A percentile compares a stretch with the other conserved stretches of the same genome.
Evolutionary conservation across 2,888 invertebrate genomes (phyloP).

Genomic region (Rutpela maculata): DNA sequence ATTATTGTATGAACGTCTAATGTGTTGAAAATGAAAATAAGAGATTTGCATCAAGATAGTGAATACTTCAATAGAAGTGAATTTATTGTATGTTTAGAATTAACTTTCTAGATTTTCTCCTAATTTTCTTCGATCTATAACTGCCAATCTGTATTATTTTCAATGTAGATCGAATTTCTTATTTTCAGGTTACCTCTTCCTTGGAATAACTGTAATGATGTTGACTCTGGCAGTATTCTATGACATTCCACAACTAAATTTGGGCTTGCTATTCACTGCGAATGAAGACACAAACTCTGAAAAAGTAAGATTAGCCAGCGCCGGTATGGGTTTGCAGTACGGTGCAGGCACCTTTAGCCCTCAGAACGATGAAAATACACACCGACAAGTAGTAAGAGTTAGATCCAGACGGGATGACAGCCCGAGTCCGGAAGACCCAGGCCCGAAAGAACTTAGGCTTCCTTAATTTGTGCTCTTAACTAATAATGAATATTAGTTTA

Average conservation of each 20-base stretch:
- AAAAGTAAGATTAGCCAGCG: slow-evolving; percentile 80
- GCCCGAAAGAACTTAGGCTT: slow-evolving; percentile 70
- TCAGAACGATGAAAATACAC: slow-evolving; percentile 75
- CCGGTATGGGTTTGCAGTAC: slow-evolving; percentile 74
- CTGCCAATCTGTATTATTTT: no score
- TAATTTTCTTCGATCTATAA: no score
- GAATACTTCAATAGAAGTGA: no score
- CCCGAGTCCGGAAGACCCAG: slow-evolving; percentile 83
- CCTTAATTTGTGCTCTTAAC: slow-evolving; percentile 47
- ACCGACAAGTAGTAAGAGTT: slow-evolving; percentile 77
- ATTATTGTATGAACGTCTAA: no score
- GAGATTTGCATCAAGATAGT: no score
- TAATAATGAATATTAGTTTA: slow-evolving; percentile 34
- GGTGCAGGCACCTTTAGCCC: slow-evolving; percentile 73
- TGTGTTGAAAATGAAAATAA: no score
- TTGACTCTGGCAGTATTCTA: slow-evolving; percentile 89
- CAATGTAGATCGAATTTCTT: neutral
- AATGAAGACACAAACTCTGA: slow-evolving; percentile 77
- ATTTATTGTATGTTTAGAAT: no score
- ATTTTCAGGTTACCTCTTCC: slow-evolving; percentile 84
- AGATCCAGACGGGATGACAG: slow-evolving; percentile 80
- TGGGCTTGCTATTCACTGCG: slow-evolving; percentile 84
- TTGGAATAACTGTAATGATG: slow-evolving; percentile 90
- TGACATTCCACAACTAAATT: slow-evolving; percentile 91
- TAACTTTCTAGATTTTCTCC: no score